A percentile compares a stretch with the other conserved stretches of the same genome.
phyloP scores from a whole-genome alignment of 2,797 vertebrate genomes.

The Pristis pectinata region DNA sequence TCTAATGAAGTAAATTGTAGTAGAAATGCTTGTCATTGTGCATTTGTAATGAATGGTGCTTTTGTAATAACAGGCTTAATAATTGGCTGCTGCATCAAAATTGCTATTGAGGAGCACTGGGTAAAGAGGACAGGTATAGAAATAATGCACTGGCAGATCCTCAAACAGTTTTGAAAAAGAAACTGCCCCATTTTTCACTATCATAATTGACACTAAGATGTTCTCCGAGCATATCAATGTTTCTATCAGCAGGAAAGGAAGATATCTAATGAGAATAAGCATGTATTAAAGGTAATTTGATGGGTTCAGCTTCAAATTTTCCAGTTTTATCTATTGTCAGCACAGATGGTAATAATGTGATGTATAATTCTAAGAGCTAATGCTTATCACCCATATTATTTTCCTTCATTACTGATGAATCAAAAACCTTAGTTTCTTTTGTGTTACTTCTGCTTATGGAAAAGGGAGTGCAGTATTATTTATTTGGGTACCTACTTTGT shows the following conservation, averaged over 20 bases:
- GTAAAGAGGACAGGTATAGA: background rate
- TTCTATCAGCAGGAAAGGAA: background rate
- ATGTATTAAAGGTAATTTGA: background rate
- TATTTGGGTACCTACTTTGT: background rate
- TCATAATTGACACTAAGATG: background rate
- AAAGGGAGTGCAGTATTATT: background rate
- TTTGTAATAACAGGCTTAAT: background rate
- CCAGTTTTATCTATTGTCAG: background rate
- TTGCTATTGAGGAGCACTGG: too few species aligned
- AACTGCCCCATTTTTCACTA: background rate
- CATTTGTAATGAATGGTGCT: background rate
- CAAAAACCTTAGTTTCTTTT: background rate
- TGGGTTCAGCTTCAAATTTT: background rate
- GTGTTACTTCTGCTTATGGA: background rate
- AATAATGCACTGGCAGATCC: background rate
- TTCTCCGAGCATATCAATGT: background rate
- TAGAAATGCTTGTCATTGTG: background rate
- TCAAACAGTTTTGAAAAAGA: background rate
- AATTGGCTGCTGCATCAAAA: background rate
- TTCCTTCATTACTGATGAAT: background rate
- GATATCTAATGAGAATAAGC: background rate
- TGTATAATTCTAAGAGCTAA: background rate
- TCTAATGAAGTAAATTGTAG: background rate
- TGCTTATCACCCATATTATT: background rate
- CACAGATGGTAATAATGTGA: background rate